These are phyloP conservation scores for Meandrina meandrites DNA, from an alignment of 92 coral and sea anemone species.

Conservation along the genomic window DNA sequence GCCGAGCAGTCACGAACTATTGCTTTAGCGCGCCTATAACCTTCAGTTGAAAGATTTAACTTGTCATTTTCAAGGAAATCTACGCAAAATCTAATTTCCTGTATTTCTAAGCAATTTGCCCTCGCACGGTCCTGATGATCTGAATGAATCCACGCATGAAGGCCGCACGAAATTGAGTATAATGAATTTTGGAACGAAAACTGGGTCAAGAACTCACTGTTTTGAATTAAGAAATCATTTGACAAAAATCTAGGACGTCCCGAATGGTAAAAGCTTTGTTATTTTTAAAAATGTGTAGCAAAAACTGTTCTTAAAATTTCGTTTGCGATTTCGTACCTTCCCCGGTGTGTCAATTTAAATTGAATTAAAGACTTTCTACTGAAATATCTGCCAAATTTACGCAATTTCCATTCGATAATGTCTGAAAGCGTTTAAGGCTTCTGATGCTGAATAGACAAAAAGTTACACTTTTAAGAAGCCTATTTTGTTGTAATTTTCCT, in stretches of 20 bases:
- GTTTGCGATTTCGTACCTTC: neutral
- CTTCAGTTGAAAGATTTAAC: slow-evolving; percentile 1
- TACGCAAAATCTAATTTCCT: slow-evolving; percentile 17
- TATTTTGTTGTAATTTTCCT: neutral
- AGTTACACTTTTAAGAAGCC: neutral
- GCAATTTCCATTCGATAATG: neutral
- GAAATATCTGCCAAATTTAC: neutral
- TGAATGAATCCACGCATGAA: neutral
- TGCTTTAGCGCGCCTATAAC: neutral
- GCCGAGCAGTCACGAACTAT: neutral
- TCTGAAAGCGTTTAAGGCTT: neutral
- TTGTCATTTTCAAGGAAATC: slow-evolving; percentile 7
- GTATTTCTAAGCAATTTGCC: neutral
- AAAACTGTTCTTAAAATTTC: neutral
- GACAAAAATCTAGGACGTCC: neutral
- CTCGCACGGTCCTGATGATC: neutral
- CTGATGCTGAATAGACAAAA: neutral
- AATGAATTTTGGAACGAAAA: too few relatives aligned
- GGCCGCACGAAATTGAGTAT: neutral
- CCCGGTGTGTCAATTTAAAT: neutral
- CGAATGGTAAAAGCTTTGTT: neutral
- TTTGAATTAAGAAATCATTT: neutral
- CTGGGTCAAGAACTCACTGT: neutral
- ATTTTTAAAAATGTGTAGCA: neutral
- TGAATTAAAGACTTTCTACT: neutral